These are phyloP conservation scores for Macrostomum lignano DNA, from an alignment of 1,140 invertebrate species.

Conservation along the genomic window DNA sequence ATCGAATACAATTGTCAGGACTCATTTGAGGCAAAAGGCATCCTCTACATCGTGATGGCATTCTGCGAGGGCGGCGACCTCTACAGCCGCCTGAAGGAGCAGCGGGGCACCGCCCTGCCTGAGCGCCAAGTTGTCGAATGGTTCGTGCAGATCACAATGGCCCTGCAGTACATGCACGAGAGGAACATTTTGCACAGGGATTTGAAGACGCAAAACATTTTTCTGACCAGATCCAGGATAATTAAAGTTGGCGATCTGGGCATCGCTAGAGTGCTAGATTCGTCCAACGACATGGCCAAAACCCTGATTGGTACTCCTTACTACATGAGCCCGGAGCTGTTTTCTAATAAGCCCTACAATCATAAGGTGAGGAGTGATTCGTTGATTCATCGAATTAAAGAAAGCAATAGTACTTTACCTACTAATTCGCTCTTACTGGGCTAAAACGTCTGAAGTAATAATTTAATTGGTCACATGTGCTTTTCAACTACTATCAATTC, in stretches of 20 bases:
- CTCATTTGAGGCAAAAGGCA: conserved; percentile 28
- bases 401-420: too few relatives aligned
- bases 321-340: conserved; percentile 32
- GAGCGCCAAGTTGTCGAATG: conserved; percentile 31
- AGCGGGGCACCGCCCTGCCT: conserved; percentile 19
- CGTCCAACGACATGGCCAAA: conserved; percentile 31
- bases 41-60: conserved; percentile 32
- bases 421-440: too few relatives aligned
- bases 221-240: conserved; percentile 30
- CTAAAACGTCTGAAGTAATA: too few relatives aligned
- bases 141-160: conserved; percentile 33
- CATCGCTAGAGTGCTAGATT: conserved; percentile 27
- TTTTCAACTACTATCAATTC: too few relatives aligned
- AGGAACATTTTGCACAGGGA: conserved; percentile 31
- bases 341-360: conserved; percentile 30
- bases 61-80: conserved; percentile 33
- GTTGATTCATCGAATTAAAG: too few relatives aligned
- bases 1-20: too few relatives aligned
- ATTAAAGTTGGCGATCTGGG: conserved; percentile 32
- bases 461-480: too few relatives aligned
- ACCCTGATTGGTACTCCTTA: conserved; percentile 32
- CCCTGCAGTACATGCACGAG: conserved; percentile 32
- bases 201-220: conserved; percentile 33
- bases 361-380: conserved; percentile 30
- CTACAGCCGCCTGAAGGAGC: conserved; percentile 28